A percentile compares a stretch with the other conserved stretches of the same genome.
phyloP scores from a whole-genome alignment of 2,113 vertebrate genomes.

The Haplochromis burtoni region DNA sequence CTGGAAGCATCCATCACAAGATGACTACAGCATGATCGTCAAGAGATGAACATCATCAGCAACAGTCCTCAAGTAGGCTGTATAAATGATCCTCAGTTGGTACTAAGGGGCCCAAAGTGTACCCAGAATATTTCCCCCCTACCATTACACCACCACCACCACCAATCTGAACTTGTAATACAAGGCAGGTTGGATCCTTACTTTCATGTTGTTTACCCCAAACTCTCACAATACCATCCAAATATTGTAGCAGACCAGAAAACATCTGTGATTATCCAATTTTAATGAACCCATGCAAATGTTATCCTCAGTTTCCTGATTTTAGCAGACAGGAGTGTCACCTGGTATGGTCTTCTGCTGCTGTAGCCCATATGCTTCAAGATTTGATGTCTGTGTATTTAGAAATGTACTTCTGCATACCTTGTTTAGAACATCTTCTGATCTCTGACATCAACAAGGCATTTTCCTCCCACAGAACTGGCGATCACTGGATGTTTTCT shows the following conservation, averaged over 20 bases:
- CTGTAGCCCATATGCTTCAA: neutral
- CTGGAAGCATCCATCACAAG: neutral
- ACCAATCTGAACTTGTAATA: neutral
- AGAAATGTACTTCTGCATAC: neutral
- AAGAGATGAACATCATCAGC: neutral
- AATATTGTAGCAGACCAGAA: neutral
- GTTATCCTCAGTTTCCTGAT: neutral
- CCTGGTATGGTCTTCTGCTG: neutral
- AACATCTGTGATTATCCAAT: neutral
- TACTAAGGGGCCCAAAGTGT: neutral
- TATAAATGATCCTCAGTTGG: neutral
- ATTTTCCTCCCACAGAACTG: neutral
- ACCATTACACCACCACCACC: neutral
- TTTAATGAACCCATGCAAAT: neutral
- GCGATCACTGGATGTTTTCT: neutral
- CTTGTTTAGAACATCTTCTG: neutral
- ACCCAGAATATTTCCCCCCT: neutral
- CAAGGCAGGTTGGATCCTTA: neutral
- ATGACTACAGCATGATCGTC: neutral
- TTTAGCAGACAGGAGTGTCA: neutral
- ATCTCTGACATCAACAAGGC: neutral
- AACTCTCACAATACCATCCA: neutral
- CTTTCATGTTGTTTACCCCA: neutral
- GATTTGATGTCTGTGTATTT: fast-evolving
- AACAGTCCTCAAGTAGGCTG: neutral